A percentile compares a stretch with the other conserved stretches of the same genome.
Conservation (phyloP, 2,888 invertebrate species). For the Acleris emargana region DNA sequence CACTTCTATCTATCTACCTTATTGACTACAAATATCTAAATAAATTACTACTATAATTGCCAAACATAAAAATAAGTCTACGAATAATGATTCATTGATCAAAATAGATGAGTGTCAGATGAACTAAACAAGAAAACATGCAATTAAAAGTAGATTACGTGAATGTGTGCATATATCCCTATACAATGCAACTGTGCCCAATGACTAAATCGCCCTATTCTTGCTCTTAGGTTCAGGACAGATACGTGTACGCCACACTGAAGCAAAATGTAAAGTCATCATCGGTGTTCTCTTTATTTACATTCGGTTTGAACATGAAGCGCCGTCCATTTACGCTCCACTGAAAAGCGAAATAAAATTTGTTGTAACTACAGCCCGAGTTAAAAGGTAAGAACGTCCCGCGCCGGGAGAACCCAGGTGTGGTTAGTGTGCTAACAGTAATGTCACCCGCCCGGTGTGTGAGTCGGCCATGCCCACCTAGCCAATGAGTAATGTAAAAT, state of each 20-base stretch:
- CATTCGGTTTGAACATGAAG: slow-evolving; percentile 69
- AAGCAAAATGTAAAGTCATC: slow-evolving; percentile 74
- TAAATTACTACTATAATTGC: slow-evolving; percentile 14
- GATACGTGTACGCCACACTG: slow-evolving; percentile 74
- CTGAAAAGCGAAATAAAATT: slow-evolving; percentile 68
- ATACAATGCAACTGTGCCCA: slow-evolving; percentile 84
- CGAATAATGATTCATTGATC: slow-evolving; percentile 11
- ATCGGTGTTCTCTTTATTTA: slow-evolving; percentile 66
- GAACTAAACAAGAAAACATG: slow-evolving; percentile 51
- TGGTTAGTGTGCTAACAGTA: slow-evolving; percentile 58
- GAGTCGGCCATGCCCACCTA: slow-evolving; percentile 47
- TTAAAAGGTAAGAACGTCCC: slow-evolving; percentile 46
- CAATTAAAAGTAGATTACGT: slow-evolving; percentile 59
- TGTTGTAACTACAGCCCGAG: slow-evolving; percentile 61
- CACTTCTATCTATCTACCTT: slow-evolving; percentile 6
- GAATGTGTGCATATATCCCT: slow-evolving; percentile 74
- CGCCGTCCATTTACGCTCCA: slow-evolving; percentile 74
- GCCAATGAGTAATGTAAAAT: slow-evolving; percentile 53
- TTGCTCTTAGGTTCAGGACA: slow-evolving; percentile 67
- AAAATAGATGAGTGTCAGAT: slow-evolving; percentile 31
- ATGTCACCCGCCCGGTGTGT: slow-evolving; percentile 52
- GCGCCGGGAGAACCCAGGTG: slow-evolving; percentile 47
- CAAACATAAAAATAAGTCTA: slow-evolving; percentile 32
- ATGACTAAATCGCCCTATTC: slow-evolving; percentile 69
- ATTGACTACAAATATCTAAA: slow-evolving; percentile 7